Conservation (phyloP, 2,797 vertebrate species). For the Hybognathus amarus region DNA sequence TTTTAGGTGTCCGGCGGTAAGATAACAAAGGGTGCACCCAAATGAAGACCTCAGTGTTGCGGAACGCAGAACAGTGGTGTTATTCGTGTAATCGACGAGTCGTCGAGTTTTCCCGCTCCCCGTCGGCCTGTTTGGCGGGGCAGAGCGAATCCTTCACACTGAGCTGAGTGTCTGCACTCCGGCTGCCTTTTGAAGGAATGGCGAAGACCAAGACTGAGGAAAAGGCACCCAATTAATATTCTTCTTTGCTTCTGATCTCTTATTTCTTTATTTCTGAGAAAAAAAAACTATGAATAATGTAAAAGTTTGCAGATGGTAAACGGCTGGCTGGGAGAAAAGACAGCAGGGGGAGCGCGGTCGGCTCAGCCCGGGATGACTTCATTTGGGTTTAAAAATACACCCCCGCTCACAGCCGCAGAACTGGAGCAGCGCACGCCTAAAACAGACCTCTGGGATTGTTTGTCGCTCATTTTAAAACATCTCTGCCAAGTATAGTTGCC, state of each 20-base stretch:
- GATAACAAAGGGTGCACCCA: too few relatives aligned
- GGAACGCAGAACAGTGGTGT: too few relatives aligned
- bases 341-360: conserved; percentile 16
- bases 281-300: conserved; percentile 45
- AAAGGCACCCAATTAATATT: conserved; percentile 31
- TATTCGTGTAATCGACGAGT: too few relatives aligned
- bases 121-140: too few relatives aligned
- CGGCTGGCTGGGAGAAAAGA: conserved; percentile 9
- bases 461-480: conserved; percentile 9
- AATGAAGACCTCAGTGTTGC: too few relatives aligned
- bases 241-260: conserved; percentile 34
- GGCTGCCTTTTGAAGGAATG: not conserved
- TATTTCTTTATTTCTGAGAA: conserved; percentile 41
- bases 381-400: conserved; percentile 40
- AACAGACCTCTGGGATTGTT: conserved; percentile 22
- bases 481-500: not conserved
- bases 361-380: conserved; percentile 33
- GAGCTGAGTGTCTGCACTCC: not conserved
- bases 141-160: not conserved
- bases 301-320: conserved; percentile 39
- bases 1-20: too few relatives aligned
- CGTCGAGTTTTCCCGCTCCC: too few relatives aligned
- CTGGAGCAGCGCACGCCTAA: conserved; percentile 11
- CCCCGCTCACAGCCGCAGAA: not conserved
- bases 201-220: not conserved